Evolutionary conservation across 2,888 invertebrate species (phyloP).

Genomic region (Drosophila nigritarsus): DNA sequence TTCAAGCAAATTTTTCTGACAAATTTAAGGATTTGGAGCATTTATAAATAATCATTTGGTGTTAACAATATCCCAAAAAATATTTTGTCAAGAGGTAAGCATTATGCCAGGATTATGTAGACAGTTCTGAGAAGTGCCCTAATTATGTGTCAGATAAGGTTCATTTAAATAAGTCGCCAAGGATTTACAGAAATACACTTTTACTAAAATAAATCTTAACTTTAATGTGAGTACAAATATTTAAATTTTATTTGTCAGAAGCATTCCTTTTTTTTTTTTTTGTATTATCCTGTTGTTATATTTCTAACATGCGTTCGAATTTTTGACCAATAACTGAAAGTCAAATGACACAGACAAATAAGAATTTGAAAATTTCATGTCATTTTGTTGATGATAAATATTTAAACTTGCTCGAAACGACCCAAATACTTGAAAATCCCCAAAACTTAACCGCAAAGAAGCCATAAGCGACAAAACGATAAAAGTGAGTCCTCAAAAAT

Average conservation of each 20-base stretch:
- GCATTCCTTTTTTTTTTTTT: no score
- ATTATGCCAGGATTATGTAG: not conserved
- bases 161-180: not conserved
- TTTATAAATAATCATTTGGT: not conserved
- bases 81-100: not conserved
- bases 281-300: not conserved
- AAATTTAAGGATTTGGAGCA: not conserved
- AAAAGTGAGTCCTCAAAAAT: conserved; percentile 6
- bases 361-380: not conserved
- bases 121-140: not conserved
- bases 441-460: conserved; percentile 21
- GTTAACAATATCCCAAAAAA: not conserved
- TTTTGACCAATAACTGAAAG: not conserved
- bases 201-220: no score
- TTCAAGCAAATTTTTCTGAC: not conserved
- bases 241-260: not conserved
- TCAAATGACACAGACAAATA: not conserved
- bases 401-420: conserved; percentile 44
- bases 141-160: not conserved
- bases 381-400: conserved; percentile 17
- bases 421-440: conserved; percentile 54
- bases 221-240: not conserved
- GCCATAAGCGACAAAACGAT: conserved; percentile 27
- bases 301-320: not conserved
- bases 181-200: not conserved